Evolutionary conservation across 2,113 vertebrate species (phyloP).

Genomic region (Amblyornis subalaris): DNA sequence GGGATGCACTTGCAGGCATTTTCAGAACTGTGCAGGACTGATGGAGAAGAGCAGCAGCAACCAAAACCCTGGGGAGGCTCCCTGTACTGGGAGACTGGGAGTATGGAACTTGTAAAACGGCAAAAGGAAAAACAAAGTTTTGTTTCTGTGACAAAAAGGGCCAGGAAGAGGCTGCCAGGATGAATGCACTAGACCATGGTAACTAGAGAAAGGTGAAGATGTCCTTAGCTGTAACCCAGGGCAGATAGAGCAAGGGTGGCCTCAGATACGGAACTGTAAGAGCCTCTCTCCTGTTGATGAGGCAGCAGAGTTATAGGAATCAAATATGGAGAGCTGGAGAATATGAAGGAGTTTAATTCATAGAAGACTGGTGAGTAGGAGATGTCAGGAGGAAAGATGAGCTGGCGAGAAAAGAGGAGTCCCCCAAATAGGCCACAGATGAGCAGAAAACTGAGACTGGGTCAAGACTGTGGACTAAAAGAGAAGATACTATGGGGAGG

Average conservation of each 20-base stretch:
- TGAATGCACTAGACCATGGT: neutral
- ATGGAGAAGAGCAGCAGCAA: neutral
- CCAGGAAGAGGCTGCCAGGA: accelerated
- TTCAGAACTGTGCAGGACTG: neutral
- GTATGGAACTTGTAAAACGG: neutral
- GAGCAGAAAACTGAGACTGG: neutral
- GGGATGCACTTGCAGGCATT: accelerated
- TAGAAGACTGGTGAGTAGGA: neutral
- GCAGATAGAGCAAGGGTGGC: neutral
- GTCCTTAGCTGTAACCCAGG: neutral
- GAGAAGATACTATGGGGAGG: neutral
- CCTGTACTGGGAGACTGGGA: neutral
- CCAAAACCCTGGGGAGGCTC: neutral
- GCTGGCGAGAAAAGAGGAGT: neutral
- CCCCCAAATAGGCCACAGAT: neutral
- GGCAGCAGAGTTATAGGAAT: neutral
- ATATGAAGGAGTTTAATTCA: neutral
- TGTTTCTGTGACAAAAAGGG: neutral
- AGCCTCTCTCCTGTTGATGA: neutral
- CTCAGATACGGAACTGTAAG: neutral
- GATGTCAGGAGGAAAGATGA: neutral
- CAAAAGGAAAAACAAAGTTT: neutral
- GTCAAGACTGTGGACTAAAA: neutral
- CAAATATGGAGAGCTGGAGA: neutral
- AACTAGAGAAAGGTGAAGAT: neutral